These are phyloP conservation scores for Desmodus rotundus DNA, from an alignment of 2,113 vertebrate species.

Conservation along the genomic window DNA sequence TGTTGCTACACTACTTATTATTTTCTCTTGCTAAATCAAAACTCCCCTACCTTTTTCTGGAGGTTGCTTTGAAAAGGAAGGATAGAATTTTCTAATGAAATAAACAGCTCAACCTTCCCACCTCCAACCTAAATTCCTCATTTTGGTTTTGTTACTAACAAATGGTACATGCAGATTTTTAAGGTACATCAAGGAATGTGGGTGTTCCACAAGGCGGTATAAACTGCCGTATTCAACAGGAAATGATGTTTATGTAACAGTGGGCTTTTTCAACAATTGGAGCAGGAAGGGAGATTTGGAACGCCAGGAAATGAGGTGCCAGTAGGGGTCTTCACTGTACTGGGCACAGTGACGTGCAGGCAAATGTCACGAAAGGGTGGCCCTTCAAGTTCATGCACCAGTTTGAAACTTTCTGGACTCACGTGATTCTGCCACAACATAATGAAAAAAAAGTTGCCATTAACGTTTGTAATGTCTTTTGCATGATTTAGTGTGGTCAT, in stretches of 20 bases:
- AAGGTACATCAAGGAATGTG: slow-evolving; percentile 43
- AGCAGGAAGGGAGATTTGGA: not conserved
- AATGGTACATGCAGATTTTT: slow-evolving; percentile 5
- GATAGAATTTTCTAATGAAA: slow-evolving; percentile 57
- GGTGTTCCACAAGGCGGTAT: slow-evolving; percentile 34
- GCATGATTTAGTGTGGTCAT: not conserved
- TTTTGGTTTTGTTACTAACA: slow-evolving; percentile 53
- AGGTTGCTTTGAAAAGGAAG: slow-evolving; percentile 52
- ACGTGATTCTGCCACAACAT: not conserved
- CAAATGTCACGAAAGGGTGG: not conserved
- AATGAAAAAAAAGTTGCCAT: not conserved
- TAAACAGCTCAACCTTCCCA: slow-evolving; percentile 33
- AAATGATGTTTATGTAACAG: not conserved
- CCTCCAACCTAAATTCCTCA: slow-evolving; percentile 49
- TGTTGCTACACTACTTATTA: slow-evolving; percentile 23
- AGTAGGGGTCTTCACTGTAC: not conserved
- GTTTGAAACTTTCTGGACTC: not conserved
- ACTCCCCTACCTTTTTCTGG: slow-evolving; percentile 47
- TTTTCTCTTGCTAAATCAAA: slow-evolving; percentile 63
- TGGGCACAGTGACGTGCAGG: slow-evolving; percentile 40
- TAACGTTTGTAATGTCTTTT: not conserved
- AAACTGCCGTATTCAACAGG: not conserved
- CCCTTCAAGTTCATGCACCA: not conserved
- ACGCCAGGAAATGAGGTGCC: not conserved
- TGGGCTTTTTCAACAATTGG: not conserved